Conservation (phyloP, 2,797 vertebrate species). For the Protonibea diacanthus region DNA sequence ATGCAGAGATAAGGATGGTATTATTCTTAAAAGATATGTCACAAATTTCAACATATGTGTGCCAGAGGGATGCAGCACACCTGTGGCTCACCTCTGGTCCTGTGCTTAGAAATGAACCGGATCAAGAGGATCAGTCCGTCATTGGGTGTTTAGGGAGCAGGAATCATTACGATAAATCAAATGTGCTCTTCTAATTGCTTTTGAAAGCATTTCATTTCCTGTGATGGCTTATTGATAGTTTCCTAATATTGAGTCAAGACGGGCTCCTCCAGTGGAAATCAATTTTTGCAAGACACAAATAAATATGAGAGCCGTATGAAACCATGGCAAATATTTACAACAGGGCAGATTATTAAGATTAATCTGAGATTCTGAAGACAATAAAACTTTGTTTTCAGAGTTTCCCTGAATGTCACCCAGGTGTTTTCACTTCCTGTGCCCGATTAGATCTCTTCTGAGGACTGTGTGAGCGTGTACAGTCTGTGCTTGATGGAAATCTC, state of each 20-base stretch:
- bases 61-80: no score
- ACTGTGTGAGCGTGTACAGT: background rate
- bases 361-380: background rate
- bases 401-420: background rate
- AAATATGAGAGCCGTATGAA: background rate
- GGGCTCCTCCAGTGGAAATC: background rate
- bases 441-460: background rate
- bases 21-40: background rate
- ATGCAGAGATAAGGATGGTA: background rate
- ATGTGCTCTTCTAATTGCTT: conserved; percentile 7
- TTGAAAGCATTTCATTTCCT: conserved; percentile 9
- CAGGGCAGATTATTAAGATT: background rate
- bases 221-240: background rate
- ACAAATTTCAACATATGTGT: background rate
- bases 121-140: background rate
- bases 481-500: background rate
- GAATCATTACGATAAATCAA: background rate
- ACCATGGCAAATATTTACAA: background rate
- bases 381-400: background rate
- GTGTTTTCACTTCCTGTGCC: background rate
- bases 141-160: background rate
- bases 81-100: background rate
- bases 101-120: background rate
- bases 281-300: background rate
- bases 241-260: background rate